Percentiles rank a stretch among this genome's conserved stretches.
Evolutionary conservation across 1,140 invertebrate genomes (phyloP).

Genomic region (Pemphigus obesinymphae): DNA sequence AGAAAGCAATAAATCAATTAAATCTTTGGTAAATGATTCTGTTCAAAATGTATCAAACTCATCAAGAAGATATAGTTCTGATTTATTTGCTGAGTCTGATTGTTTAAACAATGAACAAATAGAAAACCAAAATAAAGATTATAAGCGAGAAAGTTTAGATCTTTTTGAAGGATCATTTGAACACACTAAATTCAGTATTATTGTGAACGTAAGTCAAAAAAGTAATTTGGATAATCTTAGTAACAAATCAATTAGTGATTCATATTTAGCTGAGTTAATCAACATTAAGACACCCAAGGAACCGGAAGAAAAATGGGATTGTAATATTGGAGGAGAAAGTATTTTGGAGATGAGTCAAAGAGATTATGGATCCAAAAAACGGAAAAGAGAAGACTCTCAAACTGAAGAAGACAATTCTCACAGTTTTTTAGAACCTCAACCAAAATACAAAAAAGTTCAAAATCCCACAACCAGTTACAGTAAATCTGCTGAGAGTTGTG

Average conservation of each 20-base stretch:
- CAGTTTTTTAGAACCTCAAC: not conserved
- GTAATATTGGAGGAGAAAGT: conserved; percentile 47
- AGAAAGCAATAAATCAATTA: not conserved
- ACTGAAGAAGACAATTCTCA: not conserved
- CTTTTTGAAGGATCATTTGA: conserved; percentile 36
- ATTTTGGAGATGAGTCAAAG: conserved; percentile 44
- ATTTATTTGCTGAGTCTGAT: conserved; percentile 10
- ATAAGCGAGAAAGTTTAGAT: conserved; percentile 32
- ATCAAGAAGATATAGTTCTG: conserved; percentile 1
- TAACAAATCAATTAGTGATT: conserved; percentile 20
- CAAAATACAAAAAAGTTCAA: conserved; percentile 5
- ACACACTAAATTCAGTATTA: conserved; percentile 5
- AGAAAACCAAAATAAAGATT: conserved; percentile 9
- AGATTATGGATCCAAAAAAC: not conserved
- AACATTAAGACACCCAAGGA: conserved; percentile 11
- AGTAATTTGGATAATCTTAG: not conserved
- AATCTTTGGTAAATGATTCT: not conserved
- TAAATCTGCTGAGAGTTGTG: not conserved
- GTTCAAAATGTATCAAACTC: not conserved
- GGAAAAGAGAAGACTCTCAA: conserved; percentile 13
- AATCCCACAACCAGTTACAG: not conserved
- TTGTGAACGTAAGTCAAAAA: not conserved
- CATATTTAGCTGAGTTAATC: not conserved
- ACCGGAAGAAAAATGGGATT: conserved; percentile 45
- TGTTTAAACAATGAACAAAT: not conserved